Evolutionary conservation across 30 jellyfish, hydroid and myxozoan species (phyloP), one percentile per base, ranked within the genome.

Genomic region (Cassiopea andromeda): DNA sequence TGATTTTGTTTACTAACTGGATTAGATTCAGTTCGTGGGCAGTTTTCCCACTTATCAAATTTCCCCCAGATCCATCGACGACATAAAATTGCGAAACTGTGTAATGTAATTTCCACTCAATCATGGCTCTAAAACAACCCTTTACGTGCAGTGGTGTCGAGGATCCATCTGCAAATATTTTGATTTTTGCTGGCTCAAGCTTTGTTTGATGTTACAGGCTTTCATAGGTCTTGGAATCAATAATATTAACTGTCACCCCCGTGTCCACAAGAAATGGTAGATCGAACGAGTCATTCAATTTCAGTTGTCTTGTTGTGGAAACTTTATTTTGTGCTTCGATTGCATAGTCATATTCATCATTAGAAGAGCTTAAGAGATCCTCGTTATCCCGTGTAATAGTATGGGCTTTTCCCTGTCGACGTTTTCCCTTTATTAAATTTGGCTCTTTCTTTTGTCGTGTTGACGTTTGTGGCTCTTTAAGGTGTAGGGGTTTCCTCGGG

Each of bases 21-120:
- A 87, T 77, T 46, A 87, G 81, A 8, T 48, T 64, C 59, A 87
- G 78, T 10, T 87, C 89, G 49, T 87, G 94, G 43, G 94, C 94
- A 2, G 94, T 87, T 78, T 87, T 87, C 46, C 68, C 94, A 87
- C 90, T 87, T 10, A 77, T 89, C 54, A 87, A 43, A 61, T 77
- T 87, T 1, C 94, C 94, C 80, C 94, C 89, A 57, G 89, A 2
- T 49, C 94, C 94, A 5, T 75, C 94, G 4, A 75, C 84, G 27
- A 77, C 94, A 61, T 87, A 87, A 49, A 75, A 47, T 64, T 87
- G 83, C 46, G 94, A 18, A 19, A 87, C 79, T 45, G 89, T 71
- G 83, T 77, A 76, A 46, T 85, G 58, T 44, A 80, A 75, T 46
- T 87, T 86, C 46, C 70, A 87, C 78, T 87, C 89, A 48, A 87